Conservation (phyloP, 2,888 invertebrate genomes). For the Nomada fucata region DNA sequence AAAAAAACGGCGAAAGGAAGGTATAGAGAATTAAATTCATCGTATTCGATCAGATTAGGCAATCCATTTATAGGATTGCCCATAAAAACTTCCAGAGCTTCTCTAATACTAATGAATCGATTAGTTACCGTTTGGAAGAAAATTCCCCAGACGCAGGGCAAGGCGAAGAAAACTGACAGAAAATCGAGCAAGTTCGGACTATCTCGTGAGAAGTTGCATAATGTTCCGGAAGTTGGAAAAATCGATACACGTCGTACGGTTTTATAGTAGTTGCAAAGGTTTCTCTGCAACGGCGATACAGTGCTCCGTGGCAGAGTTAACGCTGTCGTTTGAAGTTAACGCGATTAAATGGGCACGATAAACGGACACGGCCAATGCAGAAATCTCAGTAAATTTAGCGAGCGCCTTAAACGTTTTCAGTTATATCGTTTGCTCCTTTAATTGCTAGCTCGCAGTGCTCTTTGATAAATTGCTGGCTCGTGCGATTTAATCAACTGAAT, state of each 20-base stretch:
- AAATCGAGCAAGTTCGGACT: not conserved
- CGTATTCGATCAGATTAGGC: too few species aligned
- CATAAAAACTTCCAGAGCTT: too few species aligned
- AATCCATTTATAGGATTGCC: too few species aligned
- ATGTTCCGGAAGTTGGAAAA: constrained; percentile 18
- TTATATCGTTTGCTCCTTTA: constrained; percentile 31
- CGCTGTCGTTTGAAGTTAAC: constrained; percentile 56
- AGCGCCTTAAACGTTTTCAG: constrained; percentile 33
- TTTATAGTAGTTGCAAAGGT: constrained; percentile 38
- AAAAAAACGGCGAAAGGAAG: too few species aligned
- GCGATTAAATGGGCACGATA: constrained; percentile 50
- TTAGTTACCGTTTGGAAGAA: not conserved
- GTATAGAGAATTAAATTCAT: too few species aligned
- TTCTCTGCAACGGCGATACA: constrained; percentile 15
- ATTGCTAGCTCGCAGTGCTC: constrained; percentile 18
- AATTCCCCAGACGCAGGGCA: not conserved
- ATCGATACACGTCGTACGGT: constrained; percentile 37
- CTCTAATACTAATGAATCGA: too few species aligned
- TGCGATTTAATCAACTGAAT: constrained; percentile 17
- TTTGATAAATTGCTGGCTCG: not conserved
- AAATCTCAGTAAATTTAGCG: constrained; percentile 24
- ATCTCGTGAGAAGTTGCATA: not conserved
- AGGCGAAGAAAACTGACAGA: not conserved
- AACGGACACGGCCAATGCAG: constrained; percentile 16
- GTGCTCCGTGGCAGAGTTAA: constrained; percentile 24